These are phyloP conservation scores for Oncorhynchus clarkii DNA, from an alignment of 2,113 vertebrate species.

Conservation along the genomic window DNA sequence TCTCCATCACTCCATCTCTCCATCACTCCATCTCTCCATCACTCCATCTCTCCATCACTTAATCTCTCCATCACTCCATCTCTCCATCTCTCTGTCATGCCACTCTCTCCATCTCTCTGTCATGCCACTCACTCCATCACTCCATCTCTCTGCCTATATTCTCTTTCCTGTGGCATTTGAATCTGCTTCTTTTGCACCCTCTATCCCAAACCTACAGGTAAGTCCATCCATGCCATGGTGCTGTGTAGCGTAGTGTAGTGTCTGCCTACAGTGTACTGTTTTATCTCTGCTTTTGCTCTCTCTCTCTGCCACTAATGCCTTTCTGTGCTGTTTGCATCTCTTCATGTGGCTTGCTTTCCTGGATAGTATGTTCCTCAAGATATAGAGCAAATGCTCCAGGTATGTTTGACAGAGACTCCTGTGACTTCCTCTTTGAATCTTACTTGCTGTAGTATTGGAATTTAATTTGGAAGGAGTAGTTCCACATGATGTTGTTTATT, in stretches of 20 bases:
- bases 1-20: too few relatives aligned
- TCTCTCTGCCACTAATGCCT: constrained; percentile 49
- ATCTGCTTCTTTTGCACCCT: constrained; percentile 86
- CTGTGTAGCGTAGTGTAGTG: constrained; percentile 21
- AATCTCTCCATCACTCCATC: too few relatives aligned
- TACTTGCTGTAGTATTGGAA: neutral
- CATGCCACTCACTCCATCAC: constrained; percentile 17
- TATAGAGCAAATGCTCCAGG: constrained; percentile 77
- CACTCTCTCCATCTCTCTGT: too few relatives aligned
- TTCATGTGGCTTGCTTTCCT: constrained; percentile 66
- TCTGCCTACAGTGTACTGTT: constrained; percentile 38
- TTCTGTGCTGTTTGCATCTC: constrained; percentile 61
- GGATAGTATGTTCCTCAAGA: constrained; percentile 77
- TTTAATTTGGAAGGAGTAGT: neutral
- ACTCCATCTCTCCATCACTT: neutral
- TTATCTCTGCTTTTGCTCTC: constrained; percentile 3
- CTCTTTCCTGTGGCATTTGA: constrained; percentile 65
- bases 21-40: too few relatives aligned
- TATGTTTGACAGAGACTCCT: constrained; percentile 60
- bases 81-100: too few relatives aligned
- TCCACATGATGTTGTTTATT: neutral
- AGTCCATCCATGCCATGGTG: constrained; percentile 52
- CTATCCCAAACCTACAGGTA: constrained; percentile 85
- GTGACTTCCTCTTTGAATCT: constrained; percentile 7
- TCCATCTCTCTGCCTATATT: constrained; percentile 63